Conservation (phyloP, 2,888 invertebrate species). For the Thelaira solivaga region DNA sequence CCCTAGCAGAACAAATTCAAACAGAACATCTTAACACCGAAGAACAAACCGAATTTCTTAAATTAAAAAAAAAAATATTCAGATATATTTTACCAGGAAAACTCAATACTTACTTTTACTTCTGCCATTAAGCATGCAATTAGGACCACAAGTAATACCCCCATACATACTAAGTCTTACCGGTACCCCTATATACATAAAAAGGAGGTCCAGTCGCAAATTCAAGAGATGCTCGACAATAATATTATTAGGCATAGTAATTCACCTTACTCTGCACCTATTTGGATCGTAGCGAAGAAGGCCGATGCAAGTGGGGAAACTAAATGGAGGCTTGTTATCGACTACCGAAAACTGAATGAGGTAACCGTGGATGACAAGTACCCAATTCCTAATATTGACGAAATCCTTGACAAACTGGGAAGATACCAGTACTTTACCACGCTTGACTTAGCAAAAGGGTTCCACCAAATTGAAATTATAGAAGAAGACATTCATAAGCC, state of each 20-base stretch:
- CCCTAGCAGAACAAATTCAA: not conserved
- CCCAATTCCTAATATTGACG: not conserved
- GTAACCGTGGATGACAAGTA: not conserved
- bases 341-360: not conserved
- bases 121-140: not conserved
- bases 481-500: not conserved
- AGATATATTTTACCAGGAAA: not conserved
- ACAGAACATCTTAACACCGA: not conserved
- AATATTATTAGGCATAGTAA: not conserved
- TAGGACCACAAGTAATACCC: not conserved
- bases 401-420: not conserved
- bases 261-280: too few species aligned
- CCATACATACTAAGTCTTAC: not conserved
- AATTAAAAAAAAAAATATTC: not conserved
- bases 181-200: not conserved
- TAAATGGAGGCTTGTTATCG: not conserved
- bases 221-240: not conserved
- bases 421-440: not conserved
- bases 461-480: not conserved
- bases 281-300: too few species aligned
- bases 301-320: too few species aligned
- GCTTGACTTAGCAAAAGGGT: not conserved
- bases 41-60: not conserved
- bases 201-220: not conserved
- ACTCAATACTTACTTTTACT: not conserved